phyloP scores from a whole-genome alignment of 2,888 invertebrate species.

The Metellina segmentata region DNA sequence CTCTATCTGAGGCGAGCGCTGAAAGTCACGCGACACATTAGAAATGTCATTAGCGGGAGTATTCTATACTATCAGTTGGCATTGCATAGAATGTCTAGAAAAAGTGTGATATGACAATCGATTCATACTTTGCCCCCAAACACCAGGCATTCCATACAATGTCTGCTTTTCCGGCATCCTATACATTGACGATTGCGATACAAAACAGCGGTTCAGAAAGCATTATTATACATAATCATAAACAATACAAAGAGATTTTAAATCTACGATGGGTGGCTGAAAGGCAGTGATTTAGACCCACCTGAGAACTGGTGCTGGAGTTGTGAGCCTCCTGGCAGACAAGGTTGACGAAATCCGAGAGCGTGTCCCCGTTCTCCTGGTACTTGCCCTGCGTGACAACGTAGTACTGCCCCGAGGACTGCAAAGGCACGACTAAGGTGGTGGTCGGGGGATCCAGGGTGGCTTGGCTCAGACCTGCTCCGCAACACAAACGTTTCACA shows the following conservation, averaged over 20 bases:
- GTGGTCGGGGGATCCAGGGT: conserved; percentile 62
- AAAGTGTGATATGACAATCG: too few species aligned
- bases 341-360: conserved; percentile 97
- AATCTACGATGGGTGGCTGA: not conserved
- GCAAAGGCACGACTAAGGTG: conserved; percentile 74
- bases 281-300: conserved; percentile 9
- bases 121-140: too few species aligned
- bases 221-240: not conserved
- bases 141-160: too few species aligned
- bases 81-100: too few species aligned
- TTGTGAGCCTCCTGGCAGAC: conserved; percentile 96
- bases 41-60: too few species aligned
- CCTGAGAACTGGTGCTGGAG: conserved; percentile 82
- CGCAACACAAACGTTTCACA: too few species aligned
- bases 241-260: not conserved
- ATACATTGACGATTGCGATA: not conserved
- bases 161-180: too few species aligned
- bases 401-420: conserved; percentile 67
- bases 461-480: conserved; percentile 45
- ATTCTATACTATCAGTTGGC: too few species aligned
- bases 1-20: too few species aligned
- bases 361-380: conserved; percentile 92
- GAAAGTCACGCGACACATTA: too few species aligned
- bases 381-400: conserved; percentile 84
- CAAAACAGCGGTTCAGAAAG: too few species aligned